These are phyloP conservation scores for Tamandua tetradactyla DNA, from an alignment of 2,797 vertebrate genomes.

Conservation along the genomic window DNA sequence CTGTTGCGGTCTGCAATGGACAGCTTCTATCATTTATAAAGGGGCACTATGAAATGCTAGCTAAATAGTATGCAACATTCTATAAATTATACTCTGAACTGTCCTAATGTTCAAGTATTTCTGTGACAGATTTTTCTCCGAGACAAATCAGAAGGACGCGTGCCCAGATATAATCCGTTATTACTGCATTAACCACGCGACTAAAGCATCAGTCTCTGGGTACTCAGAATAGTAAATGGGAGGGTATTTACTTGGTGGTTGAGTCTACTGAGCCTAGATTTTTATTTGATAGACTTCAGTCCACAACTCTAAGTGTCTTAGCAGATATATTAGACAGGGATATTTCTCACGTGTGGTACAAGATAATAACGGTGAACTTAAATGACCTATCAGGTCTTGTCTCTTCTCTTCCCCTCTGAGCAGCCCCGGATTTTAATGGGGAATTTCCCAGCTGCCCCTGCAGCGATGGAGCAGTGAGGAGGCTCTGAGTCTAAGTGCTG, in stretches of 20 bases:
- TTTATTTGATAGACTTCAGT: not conserved
- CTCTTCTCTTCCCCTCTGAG: rapidly evolving
- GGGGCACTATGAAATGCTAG: conserved; percentile 6
- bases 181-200: too few relatives aligned
- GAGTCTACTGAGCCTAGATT: not conserved
- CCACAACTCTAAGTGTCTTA: not conserved
- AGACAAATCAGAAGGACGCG: not conserved
- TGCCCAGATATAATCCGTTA: not conserved
- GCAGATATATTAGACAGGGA: not conserved
- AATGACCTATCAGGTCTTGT: rapidly evolving
- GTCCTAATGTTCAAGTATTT: conserved; percentile 48
- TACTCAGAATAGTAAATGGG: not conserved
- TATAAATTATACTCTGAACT: conserved; percentile 61
- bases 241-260: not conserved
- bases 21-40: conserved; percentile 15
- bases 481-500: rapidly evolving
- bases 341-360: not conserved
- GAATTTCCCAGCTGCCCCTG: not conserved
- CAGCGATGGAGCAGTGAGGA: rapidly evolving
- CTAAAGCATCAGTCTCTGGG: not conserved
- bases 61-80: conserved; percentile 1
- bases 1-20: not conserved
- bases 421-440: rapidly evolving
- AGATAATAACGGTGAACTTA: not conserved
- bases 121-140: conserved; percentile 54